A percentile compares a stretch with the other conserved stretches of the same genome.
Evolutionary conservation across 2,888 invertebrate genomes (phyloP).

Genomic region (Clanis bilineata): DNA sequence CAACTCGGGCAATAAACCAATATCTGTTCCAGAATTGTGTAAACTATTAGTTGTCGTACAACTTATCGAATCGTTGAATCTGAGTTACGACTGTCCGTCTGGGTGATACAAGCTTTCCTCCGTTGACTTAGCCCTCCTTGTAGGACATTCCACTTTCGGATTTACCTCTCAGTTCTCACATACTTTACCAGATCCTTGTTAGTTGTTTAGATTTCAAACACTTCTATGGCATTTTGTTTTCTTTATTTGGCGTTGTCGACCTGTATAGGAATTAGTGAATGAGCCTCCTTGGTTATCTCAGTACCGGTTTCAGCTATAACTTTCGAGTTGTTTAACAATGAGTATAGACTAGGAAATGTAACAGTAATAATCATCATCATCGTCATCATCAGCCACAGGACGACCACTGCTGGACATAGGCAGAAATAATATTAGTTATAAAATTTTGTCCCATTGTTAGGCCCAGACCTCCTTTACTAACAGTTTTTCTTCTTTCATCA

Average conservation of each 20-base stretch:
- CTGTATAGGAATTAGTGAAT: background rate
- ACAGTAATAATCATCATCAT: too few species aligned
- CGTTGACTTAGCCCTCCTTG: background rate
- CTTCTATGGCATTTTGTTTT: background rate
- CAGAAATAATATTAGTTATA: too few species aligned
- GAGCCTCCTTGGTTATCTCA: too few species aligned
- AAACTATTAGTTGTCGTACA: constrained; percentile 1
- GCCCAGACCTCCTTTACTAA: too few species aligned
- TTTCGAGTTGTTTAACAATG: too few species aligned
- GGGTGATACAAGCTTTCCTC: constrained; percentile 1
- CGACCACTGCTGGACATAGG: too few species aligned
- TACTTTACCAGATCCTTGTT: constrained; percentile 1
- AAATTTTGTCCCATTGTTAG: too few species aligned
- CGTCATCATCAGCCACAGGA: too few species aligned
- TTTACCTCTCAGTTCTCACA: background rate
- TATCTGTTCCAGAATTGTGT: background rate
- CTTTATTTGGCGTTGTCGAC: background rate
- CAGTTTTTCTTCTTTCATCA: too few species aligned
- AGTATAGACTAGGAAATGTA: too few species aligned
- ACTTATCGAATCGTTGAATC: background rate
- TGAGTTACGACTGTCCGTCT: background rate
- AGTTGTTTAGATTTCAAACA: background rate
- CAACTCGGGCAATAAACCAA: background rate
- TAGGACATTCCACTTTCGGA: constrained; percentile 6
- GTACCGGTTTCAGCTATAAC: too few species aligned